A percentile compares a stretch with the other conserved stretches of the same genome.
Evolutionary conservation across 2,797 vertebrate genomes (phyloP).

Genomic region (Hypotaenidia okinawae): DNA sequence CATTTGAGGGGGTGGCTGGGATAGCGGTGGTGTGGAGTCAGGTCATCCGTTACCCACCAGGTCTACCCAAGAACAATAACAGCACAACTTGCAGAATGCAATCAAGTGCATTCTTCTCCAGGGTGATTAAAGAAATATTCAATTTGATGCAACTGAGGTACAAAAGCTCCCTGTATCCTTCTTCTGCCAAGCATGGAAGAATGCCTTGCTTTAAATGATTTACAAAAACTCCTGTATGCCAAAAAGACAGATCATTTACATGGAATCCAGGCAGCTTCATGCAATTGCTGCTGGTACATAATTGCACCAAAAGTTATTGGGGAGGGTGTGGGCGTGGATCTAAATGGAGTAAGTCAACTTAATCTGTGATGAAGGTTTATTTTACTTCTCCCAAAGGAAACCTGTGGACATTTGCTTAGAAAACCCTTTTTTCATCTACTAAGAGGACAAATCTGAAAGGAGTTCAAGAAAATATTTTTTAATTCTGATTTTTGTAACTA

Average conservation of each 20-base stretch:
- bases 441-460: background rate
- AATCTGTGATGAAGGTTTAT: background rate
- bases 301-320: background rate
- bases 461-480: background rate
- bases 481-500: background rate
- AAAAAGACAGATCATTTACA: background rate
- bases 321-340: too few species aligned
- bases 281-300: background rate
- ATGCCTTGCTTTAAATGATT: slow-evolving; percentile 26
- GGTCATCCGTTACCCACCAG: background rate
- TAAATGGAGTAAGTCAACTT: background rate
- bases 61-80: background rate
- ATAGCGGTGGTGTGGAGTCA: background rate
- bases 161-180: slow-evolving; percentile 42
- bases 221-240: background rate
- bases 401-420: background rate
- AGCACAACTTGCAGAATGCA: background rate
- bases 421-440: background rate
- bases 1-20: background rate
- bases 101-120: slow-evolving; percentile 46
- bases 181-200: slow-evolving; percentile 28
- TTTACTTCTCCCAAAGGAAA: background rate
- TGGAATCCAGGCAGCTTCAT: slow-evolving; percentile 11
- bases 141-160: slow-evolving; percentile 3
- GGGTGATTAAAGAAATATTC: slow-evolving; percentile 37